These are phyloP conservation scores for Anoura caudifer DNA, from an alignment of 2,113 vertebrate species.

Conservation along the genomic window DNA sequence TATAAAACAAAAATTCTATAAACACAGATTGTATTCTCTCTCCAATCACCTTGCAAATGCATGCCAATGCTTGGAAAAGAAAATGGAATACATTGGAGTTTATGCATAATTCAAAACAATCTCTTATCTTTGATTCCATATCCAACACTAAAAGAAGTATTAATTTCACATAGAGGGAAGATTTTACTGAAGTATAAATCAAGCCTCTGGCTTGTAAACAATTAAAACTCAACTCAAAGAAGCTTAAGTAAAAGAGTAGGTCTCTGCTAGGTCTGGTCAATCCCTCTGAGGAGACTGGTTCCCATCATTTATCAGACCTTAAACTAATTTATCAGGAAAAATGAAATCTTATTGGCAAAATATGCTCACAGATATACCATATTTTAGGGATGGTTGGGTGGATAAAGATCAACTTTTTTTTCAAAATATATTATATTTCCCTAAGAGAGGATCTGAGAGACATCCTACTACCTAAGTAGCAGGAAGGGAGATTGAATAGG, in stretches of 20 bases:
- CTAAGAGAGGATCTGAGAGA: background rate
- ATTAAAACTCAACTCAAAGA: background rate
- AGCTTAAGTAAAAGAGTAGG: background rate
- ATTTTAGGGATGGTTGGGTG: background rate
- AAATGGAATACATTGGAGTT: background rate
- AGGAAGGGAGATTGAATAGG: background rate
- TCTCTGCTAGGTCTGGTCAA: background rate
- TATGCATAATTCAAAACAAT: background rate
- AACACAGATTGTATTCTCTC: background rate
- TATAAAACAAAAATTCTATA: slow-evolving; percentile 2
- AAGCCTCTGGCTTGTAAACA: background rate
- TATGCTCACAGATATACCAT: background rate
- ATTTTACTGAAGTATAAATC: background rate
- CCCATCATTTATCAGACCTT: background rate
- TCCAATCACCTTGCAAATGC: background rate
- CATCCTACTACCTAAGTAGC: background rate
- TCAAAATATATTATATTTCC: background rate
- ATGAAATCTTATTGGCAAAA: background rate
- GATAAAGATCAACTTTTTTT: background rate
- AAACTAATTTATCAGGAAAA: background rate
- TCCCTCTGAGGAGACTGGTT: background rate
- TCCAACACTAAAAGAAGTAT: background rate
- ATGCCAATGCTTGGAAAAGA: background rate
- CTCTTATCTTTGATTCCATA: background rate
- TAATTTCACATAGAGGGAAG: background rate